These are phyloP conservation scores for Naso thynnoides DNA, from an alignment of 2,797 vertebrate genomes.

Conservation along the genomic window DNA sequence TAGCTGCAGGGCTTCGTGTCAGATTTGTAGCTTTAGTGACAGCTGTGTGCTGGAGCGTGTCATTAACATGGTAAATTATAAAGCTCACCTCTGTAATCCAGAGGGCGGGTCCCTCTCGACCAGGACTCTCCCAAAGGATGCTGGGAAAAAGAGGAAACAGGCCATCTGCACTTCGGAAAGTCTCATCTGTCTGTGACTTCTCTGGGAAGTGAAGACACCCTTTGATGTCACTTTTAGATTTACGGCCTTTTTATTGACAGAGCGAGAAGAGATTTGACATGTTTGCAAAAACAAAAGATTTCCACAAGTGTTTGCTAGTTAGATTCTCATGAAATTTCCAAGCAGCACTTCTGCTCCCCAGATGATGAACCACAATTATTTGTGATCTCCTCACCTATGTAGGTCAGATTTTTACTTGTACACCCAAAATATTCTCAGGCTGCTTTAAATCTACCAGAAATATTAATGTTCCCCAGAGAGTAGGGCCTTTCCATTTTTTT, in stretches of 20 bases:
- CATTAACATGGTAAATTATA: conserved; percentile 55
- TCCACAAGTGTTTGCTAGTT: not conserved
- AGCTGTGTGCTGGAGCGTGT: conserved; percentile 27
- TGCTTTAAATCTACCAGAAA: too few species aligned
- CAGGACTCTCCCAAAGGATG: conserved; percentile 18
- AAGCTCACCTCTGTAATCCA: conserved; percentile 45
- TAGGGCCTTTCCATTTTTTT: not conserved
- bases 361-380: too few species aligned
- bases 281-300: too few species aligned
- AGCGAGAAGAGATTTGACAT: not conserved
- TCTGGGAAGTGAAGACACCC: not conserved
- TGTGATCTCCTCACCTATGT: too few species aligned
- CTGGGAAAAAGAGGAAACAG: conserved; percentile 2
- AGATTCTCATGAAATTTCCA: too few species aligned
- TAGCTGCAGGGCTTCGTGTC: not conserved
- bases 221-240: not conserved
- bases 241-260: not conserved
- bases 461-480: too few species aligned
- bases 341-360: too few species aligned
- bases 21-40: conserved; percentile 36
- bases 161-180: too few species aligned
- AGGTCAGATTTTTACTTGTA: too few species aligned
- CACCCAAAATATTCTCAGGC: too few species aligned
- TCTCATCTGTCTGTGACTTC: not conserved
- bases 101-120: conserved; percentile 9